phyloP scores from a whole-genome alignment of 1,140 invertebrate species.

The Paracyclopina nana region DNA sequence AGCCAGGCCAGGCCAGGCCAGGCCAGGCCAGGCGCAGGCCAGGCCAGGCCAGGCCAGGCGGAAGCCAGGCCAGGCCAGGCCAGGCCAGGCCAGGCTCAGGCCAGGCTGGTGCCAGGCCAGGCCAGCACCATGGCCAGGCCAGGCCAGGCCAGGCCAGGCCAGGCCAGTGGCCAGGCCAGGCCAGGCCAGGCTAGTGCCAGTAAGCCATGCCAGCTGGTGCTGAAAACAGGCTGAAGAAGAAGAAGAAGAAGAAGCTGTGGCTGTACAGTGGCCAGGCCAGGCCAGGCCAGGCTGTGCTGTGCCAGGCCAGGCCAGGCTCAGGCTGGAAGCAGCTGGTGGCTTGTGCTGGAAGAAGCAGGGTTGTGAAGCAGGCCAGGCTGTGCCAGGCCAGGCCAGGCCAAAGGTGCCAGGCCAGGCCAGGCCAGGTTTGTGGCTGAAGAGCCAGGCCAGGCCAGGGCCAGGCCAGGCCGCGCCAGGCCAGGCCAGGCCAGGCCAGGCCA shows the following conservation, averaged over 20 bases:
- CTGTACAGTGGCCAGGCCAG: too few species aligned
- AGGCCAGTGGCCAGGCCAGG: slow-evolving; percentile 21
- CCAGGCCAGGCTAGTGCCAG: slow-evolving; percentile 20
- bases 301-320: slow-evolving; percentile 15
- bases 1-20: slow-evolving; percentile 19
- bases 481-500: slow-evolving; percentile 21
- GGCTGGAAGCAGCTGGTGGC: slow-evolving; percentile 13
- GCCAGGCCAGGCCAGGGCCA: slow-evolving; percentile 19
- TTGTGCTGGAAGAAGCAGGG: slow-evolving; percentile 19
- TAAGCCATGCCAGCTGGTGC: slow-evolving; percentile 17
- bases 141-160: slow-evolving; percentile 19
- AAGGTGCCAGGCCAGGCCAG: slow-evolving; percentile 16
- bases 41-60: slow-evolving; percentile 21
- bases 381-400: slow-evolving; percentile 20
- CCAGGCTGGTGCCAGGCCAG: slow-evolving; percentile 21
- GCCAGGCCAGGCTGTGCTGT: slow-evolving; percentile 20
- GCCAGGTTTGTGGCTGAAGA: slow-evolving; percentile 20
- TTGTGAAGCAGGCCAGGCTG: slow-evolving; percentile 18
- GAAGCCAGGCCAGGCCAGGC: slow-evolving; percentile 21
- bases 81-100: slow-evolving; percentile 21
- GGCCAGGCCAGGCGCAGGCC: slow-evolving; percentile 21
- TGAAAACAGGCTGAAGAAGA: too few species aligned
- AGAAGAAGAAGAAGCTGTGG: too few species aligned
- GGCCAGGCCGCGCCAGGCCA: slow-evolving; percentile 20
- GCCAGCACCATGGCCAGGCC: slow-evolving; percentile 21